Evolutionary conservation across 1,140 invertebrate genomes (phyloP).

Genomic region (Diabrotica undecimpunctata): DNA sequence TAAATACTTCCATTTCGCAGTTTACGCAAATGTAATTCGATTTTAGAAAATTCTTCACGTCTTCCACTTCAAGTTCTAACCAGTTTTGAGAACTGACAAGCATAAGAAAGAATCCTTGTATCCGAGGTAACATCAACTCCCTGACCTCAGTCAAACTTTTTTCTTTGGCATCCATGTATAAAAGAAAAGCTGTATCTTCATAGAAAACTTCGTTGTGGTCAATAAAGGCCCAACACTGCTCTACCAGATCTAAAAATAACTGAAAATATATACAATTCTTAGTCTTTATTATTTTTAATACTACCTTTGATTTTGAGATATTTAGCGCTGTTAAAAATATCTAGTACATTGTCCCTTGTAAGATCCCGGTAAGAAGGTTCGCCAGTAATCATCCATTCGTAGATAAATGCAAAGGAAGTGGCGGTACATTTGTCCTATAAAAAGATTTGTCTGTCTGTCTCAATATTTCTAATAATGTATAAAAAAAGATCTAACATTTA

Average conservation of each 20-base stretch:
- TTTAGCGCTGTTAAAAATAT: constrained; percentile 64
- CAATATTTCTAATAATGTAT: no score
- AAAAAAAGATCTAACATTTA: no score
- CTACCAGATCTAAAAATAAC: constrained; percentile 58
- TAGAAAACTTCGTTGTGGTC: constrained; percentile 62
- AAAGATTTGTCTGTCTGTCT: no score
- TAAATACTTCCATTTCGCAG: constrained; percentile 72
- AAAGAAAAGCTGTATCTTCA: constrained; percentile 66
- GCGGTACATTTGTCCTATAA: constrained; percentile 42
- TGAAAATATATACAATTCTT: not conserved
- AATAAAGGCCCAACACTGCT: constrained; percentile 70
- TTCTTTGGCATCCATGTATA: constrained; percentile 60
- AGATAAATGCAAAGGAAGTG: constrained; percentile 61
- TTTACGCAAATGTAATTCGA: constrained; percentile 69
- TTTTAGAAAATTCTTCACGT: constrained; percentile 59
- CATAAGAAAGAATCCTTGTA: constrained; percentile 67
- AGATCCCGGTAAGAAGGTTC: constrained; percentile 57
- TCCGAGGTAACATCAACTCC: constrained; percentile 68
- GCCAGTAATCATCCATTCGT: constrained; percentile 70
- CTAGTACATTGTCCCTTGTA: constrained; percentile 62
- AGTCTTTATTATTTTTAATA: not conserved
- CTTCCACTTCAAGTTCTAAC: constrained; percentile 58
- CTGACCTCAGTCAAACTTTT: constrained; percentile 57
- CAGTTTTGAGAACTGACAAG: constrained; percentile 68
- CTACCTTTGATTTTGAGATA: constrained; percentile 63